Base-by-base conservation (phyloP, 2,888 invertebrate genomes). In the Petrophora chlorosata region DNA sequence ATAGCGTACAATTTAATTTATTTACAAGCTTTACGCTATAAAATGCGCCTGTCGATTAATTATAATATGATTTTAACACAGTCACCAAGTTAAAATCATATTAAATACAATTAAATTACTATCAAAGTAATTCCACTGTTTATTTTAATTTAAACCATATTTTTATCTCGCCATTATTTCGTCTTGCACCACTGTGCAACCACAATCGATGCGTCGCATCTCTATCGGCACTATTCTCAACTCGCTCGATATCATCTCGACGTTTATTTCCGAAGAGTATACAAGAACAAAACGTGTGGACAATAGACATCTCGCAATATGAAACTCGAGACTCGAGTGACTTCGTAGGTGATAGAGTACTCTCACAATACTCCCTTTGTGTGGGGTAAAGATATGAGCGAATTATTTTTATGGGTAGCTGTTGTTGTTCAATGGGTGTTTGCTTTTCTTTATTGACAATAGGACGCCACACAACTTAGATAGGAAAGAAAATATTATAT, bases 241-340 rank as follows among this genome's bases (percentile, higher is more conserved):
- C 16, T 30, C 35, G 16, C 23, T 40, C 41, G 41, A 41, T 35
- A 47, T 12, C 33, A 76, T 76, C 70, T 63, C 44, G 66, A 64
- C 67, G 64, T 59, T 50, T 69, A 70, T 70, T 71, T 75, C 70
- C 72, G 70, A 70, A 42, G 36, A 44, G 59, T n/a, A 39, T 33
- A 26, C 55, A 57, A 51, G 59, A 70, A 70, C 68, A 67, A 70
- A 65, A 59, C 56, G 38, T 29, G 9, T 43, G 56, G 55, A 75
- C 72, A 71, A 73, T 67, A 38, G 65, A 59, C 59, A 63, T 59
- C 63, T 53, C 33, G 10, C 28, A n/a, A 16, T 13, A 35, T 35
- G 29, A 30, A 30, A 25, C 35, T 29, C 28, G 8, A 15, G 36
- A 10, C 22, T 34, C 22, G 16, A 47, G 16, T 41, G 32, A 30